A percentile compares a stretch with the other conserved stretches of the same genome.
Evolutionary conservation across 1,140 invertebrate species (phyloP).

Genomic region (Centruroides vittatus): DNA sequence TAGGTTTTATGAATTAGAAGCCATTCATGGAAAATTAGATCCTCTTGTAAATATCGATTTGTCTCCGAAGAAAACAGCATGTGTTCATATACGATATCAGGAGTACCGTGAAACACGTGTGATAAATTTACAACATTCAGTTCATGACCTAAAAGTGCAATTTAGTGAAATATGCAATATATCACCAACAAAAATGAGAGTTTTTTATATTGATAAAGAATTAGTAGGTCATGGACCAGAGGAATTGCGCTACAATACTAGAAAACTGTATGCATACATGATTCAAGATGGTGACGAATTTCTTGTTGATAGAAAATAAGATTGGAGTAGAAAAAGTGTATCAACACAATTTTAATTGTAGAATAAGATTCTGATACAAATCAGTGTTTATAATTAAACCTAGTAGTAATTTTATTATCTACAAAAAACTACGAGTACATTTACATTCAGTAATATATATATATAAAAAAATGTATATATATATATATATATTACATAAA

Average conservation of each 20-base stretch:
- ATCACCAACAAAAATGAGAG: slow-evolving; percentile 60
- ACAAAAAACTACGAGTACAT: too few relatives aligned
- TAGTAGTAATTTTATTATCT: too few relatives aligned
- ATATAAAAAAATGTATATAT: too few relatives aligned
- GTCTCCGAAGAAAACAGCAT: slow-evolving; percentile 66
- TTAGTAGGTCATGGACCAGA: slow-evolving; percentile 48
- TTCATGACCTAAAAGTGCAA: slow-evolving; percentile 19
- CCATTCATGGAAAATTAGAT: slow-evolving; percentile 69
- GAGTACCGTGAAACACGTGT: slow-evolving; percentile 39
- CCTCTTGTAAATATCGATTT: slow-evolving; percentile 72
- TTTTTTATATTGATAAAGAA: slow-evolving; percentile 64
- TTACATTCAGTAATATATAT: too few relatives aligned
- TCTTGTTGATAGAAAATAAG: slow-evolving; percentile 48
- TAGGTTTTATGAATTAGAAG: slow-evolving; percentile 64
- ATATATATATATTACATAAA: too few relatives aligned
- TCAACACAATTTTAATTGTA: too few relatives aligned
- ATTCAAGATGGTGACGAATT: slow-evolving; percentile 80
- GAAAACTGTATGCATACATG: slow-evolving; percentile 80
- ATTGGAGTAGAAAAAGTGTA: too few relatives aligned
- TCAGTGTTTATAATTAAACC: too few relatives aligned
- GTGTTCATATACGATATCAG: slow-evolving; percentile 63
- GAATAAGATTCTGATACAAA: too few relatives aligned
- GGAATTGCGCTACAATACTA: slow-evolving; percentile 72
- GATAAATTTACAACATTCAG: slow-evolving; percentile 19
- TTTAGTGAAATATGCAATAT: slow-evolving; percentile 40